Base-by-base conservation (phyloP, 2,888 invertebrate genomes). In the Drosophila neonasuta region DNA sequence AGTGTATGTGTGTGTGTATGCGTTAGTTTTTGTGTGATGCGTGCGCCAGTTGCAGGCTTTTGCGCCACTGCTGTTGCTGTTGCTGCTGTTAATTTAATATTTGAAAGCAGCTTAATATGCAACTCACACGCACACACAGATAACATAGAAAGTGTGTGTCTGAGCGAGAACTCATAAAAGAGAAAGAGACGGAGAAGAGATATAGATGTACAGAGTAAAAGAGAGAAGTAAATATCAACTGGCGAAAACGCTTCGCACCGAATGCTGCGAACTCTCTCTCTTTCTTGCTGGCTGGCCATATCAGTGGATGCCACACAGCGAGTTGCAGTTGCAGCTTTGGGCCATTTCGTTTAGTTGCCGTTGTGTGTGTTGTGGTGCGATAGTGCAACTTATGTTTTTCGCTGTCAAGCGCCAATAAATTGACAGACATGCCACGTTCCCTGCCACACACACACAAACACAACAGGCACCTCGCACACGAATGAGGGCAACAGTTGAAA, bases 71-170 rank as follows among this genome's bases (percentile, higher is more conserved):
- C 45, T 58, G 61, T 46, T 73, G 56, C 55, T 65, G 68, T 46
- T 73, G 56, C 55, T 65, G 68, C 71, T 85, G 80, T 85, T 84
- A 87, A 84, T 84, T 85, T 84, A 87, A 87, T 84, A 82, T 86
- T 80, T 85, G 76, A 82, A 82, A 85, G 80, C 80, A 76, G 86
- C 83, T 87, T 84, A 78, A 80, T 78, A 82, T 80, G 78, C 83
- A 83, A 69, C 71, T 76, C 74, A 56, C 69, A 24, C 24, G 1
- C 24, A 24, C 6, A 57, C 60, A 58, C 66, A 54, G 48, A 44
- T 62, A 17, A 17, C 17, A 17, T 17, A 77, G 56, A 66, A 55
- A 52, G 44, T 50, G 32, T 30, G 30, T 11, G 13, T 29, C 44
- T 57, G 24, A 52, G 45, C 39, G 52, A 45, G 41, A 59, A 11